Percentiles rank a stretch among this genome's conserved stretches.
phyloP scores from a whole-genome alignment of 2,797 vertebrate species.

The Trachurus trachurus region DNA sequence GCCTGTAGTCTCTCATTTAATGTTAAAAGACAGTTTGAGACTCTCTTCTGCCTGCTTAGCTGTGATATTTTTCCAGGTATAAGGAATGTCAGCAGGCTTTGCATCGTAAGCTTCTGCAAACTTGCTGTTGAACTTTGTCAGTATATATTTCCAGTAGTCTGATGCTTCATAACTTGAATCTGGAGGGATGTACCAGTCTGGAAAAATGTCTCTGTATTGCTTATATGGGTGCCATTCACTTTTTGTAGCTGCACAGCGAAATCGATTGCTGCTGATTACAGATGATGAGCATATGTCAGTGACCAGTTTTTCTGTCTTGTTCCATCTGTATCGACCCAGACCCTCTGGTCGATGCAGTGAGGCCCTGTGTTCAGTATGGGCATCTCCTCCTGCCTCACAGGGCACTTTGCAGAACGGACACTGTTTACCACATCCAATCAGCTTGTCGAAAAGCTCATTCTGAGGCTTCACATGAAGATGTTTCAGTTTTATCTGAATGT shows the following conservation, averaged over 20 bases:
- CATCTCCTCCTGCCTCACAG: too few species aligned
- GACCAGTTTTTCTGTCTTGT: fast-evolving
- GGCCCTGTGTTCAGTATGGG: too few species aligned
- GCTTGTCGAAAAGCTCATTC: too few species aligned
- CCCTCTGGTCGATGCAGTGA: too few species aligned
- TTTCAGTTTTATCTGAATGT: too few species aligned
- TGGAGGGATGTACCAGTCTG: constrained; percentile 79
- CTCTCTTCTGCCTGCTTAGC: constrained; percentile 57
- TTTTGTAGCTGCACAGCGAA: not conserved
- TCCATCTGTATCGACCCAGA: not conserved
- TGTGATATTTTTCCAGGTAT: constrained; percentile 32
- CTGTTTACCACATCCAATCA: too few species aligned
- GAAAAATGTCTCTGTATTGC: too few species aligned
- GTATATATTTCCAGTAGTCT: constrained; percentile 85
- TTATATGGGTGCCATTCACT: too few species aligned
- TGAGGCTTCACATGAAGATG: too few species aligned
- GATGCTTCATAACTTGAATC: constrained; percentile 73
- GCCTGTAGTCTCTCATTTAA: too few species aligned
- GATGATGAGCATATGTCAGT: constrained; percentile 56
- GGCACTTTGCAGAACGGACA: too few species aligned
- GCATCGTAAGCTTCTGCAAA: constrained; percentile 67
- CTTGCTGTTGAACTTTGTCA: constrained; percentile 62
- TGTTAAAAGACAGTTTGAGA: constrained; percentile 31
- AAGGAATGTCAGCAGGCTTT: constrained; percentile 63
- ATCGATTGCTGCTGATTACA: not conserved